Base-by-base conservation (phyloP, 2,113 vertebrate species). In the Brevimyrus niger region DNA sequence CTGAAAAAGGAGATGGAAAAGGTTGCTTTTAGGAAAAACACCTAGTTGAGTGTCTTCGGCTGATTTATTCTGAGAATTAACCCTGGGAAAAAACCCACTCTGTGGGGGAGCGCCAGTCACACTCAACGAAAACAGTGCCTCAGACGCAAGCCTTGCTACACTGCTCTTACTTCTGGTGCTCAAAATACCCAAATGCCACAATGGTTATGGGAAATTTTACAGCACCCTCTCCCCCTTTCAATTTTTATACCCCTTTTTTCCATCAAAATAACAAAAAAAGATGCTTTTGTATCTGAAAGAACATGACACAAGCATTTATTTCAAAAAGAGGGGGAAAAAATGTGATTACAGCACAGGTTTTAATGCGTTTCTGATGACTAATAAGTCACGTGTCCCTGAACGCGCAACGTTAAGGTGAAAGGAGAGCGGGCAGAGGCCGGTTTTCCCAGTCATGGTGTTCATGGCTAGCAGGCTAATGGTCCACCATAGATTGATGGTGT, bases 41-140 rank as follows among this genome's bases (percentile, higher is more conserved):
- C 31, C 35, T 50, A 61, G 35, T 65, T 46, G 11, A 87, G 19
- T 46, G 31, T 10, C 51, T 61, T 19, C 19, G 35, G 87, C 53
- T 65, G 19, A 65, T n/a, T 87, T 55, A 21, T 50, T 65, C 87
- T 87, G 87, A 61, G 55, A 87, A 61, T 69, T n/a, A 65, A 50
- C 38, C 55, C 19, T 44, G 35, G 35, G 87, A 65, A 65, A 87
- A 88, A 87, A 80, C 73, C 73, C 31, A 80, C 35, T 17, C 17
- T 69, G 83, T 87, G 2, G 89, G 48, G 87, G 82, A 11, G 90
- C 21, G 19, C 13, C 19, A 65, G 17, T 80, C 58, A 53, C 27
- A 19, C 84, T 86, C 35, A 31, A 65, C 90, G 90, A 90, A 91
- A 27, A 92, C 91, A 89, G 91, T 91, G 86, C 91, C 93, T 92